phyloP scores from a whole-genome alignment of 2,888 invertebrate genomes.

The Stomorhina lunata region DNA sequence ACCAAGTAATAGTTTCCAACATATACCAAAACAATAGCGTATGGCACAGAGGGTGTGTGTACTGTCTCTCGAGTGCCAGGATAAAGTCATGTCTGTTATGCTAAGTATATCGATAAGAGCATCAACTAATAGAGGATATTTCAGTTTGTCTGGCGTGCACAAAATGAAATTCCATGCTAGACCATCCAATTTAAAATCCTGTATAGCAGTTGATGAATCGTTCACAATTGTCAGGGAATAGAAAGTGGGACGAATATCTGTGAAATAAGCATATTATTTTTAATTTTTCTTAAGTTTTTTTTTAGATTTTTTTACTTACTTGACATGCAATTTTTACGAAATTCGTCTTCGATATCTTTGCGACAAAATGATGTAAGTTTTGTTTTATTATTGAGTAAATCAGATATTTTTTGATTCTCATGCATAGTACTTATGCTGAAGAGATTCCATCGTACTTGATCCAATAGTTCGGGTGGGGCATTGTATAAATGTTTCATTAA shows the following conservation, averaged over 20 bases:
- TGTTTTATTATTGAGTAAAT: constrained; percentile 81
- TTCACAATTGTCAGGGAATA: constrained; percentile 93
- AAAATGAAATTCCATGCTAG: constrained; percentile 96
- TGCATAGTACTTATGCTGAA: constrained; percentile 84
- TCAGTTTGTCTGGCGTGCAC: constrained; percentile 94
- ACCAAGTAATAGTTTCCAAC: constrained; percentile 86
- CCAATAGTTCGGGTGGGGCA: constrained; percentile 90
- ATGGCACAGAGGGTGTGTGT: constrained; percentile 87
- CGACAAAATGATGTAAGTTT: constrained; percentile 86
- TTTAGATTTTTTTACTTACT: constrained; percentile 70
- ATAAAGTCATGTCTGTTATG: constrained; percentile 86
- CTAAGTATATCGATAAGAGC: constrained; percentile 91
- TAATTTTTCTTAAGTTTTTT: not conserved
- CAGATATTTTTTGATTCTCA: constrained; percentile 81
- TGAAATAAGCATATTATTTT: too few species aligned
- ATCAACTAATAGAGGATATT: constrained; percentile 92
- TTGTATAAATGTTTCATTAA: constrained; percentile 97
- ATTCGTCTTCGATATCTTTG: constrained; percentile 88
- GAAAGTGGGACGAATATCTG: constrained; percentile 92
- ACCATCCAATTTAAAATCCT: constrained; percentile 95
- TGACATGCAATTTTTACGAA: constrained; percentile 81
- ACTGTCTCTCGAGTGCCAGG: constrained; percentile 72
- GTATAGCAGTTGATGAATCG: constrained; percentile 77
- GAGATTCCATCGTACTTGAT: constrained; percentile 93
- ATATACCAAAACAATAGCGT: constrained; percentile 90